These are phyloP conservation scores for Callithrix jacchus DNA, from an alignment of 2,113 vertebrate genomes.

Conservation along the genomic window DNA sequence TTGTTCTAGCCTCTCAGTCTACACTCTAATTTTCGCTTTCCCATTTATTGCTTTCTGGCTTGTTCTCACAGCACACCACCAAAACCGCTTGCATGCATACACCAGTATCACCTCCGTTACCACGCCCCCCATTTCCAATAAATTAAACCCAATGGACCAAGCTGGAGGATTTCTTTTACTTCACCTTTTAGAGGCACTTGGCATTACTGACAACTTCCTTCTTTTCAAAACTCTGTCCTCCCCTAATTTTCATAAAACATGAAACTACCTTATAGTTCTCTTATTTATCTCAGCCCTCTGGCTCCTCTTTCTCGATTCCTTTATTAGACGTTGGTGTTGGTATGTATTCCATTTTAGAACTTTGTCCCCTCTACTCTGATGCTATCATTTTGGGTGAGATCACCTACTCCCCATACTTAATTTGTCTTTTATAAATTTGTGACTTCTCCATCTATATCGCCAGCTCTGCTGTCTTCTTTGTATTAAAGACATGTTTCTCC, in stretches of 20 bases:
- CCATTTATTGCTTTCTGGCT: fast-evolving
- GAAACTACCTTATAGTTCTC: no score
- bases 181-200: neutral
- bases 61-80: neutral
- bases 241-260: neutral
- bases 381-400: neutral
- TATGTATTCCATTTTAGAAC: neutral
- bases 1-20: neutral
- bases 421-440: neutral
- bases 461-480: neutral
- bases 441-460: neutral
- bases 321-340: neutral
- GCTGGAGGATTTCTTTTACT: neutral
- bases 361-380: no score
- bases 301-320: no score
- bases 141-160: neutral
- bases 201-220: neutral
- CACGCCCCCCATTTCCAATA: neutral
- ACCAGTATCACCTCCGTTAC: fast-evolving
- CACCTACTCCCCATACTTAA: neutral
- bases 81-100: neutral
- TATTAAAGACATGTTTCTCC: neutral
- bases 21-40: neutral
- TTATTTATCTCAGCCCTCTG: no score
- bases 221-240: neutral